These are phyloP conservation scores for Heterotis niloticus DNA, from an alignment of 2,113 vertebrate genomes.

Conservation along the genomic window DNA sequence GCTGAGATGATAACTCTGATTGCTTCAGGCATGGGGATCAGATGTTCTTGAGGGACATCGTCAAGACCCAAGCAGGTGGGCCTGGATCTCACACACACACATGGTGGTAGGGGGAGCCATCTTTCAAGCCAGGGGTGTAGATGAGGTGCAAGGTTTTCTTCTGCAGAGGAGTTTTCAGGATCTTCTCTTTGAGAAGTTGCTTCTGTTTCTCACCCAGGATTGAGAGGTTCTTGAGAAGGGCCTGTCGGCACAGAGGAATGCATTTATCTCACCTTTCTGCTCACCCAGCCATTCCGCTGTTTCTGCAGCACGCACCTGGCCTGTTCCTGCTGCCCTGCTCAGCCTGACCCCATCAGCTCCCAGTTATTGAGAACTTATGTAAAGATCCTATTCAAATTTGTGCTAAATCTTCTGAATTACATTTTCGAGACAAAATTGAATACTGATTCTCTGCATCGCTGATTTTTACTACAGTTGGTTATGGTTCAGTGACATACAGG, in stretches of 20 bases:
- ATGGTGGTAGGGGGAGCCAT: background rate
- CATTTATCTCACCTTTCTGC: background rate
- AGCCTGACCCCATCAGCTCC: too few relatives aligned
- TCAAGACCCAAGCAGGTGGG: background rate
- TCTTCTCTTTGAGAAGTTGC: constrained; percentile 2
- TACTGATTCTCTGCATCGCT: too few relatives aligned
- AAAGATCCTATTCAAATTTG: too few relatives aligned
- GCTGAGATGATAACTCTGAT: too few relatives aligned
- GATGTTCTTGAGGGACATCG: too few relatives aligned
- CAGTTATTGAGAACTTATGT: too few relatives aligned
- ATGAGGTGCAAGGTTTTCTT: constrained; percentile 14
- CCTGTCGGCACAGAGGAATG: background rate
- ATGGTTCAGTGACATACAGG: too few relatives aligned
- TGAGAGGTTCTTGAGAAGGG: constrained; percentile 8
- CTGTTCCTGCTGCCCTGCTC: too few relatives aligned
- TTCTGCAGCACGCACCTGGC: too few relatives aligned
- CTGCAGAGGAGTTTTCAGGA: background rate
- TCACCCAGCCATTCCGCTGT: background rate
- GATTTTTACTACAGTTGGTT: too few relatives aligned
- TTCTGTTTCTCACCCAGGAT: constrained; percentile 2
- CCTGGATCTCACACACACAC: constrained; percentile 11
- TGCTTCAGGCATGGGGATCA: background rate
- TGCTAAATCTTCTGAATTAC: too few relatives aligned
- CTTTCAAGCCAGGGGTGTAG: background rate
- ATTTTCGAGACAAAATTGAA: too few relatives aligned